Percentiles rank a stretch among this genome's conserved stretches.
phyloP scores from a whole-genome alignment of 2,797 vertebrate species.

The Columba guinea region DNA sequence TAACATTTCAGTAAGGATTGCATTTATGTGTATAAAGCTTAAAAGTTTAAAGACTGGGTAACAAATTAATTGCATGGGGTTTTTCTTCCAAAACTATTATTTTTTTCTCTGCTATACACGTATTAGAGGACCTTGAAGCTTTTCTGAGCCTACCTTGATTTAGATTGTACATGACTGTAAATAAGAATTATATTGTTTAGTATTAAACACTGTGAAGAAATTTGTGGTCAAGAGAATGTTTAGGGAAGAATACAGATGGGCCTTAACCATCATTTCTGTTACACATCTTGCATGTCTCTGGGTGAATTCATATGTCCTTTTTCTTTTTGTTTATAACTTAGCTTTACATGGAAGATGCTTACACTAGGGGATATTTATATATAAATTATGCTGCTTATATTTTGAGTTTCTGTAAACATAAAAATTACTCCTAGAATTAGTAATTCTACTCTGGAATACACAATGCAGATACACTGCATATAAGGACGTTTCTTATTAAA shows the following conservation, averaged over 20 bases:
- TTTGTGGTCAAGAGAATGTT: not conserved
- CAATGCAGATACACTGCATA: not conserved
- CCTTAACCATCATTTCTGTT: not conserved
- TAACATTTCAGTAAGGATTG: not conserved
- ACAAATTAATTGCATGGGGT: not conserved
- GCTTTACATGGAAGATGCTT: not conserved
- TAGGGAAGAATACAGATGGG: not conserved
- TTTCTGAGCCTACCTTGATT: not conserved
- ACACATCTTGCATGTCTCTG: not conserved
- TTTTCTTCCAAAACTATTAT: not conserved
- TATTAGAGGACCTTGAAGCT: not conserved
- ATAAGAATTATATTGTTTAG: not conserved
- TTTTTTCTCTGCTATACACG: not conserved
- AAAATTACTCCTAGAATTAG: not conserved
- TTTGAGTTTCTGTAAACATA: constrained; percentile 15
- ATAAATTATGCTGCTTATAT: not conserved
- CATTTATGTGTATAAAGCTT: not conserved
- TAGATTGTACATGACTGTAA: not conserved
- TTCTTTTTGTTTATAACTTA: not conserved
- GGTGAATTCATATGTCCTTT: not conserved
- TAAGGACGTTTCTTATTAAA: constrained; percentile 27
- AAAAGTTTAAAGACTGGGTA: not conserved
- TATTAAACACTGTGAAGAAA: not conserved
- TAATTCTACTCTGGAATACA: not conserved
- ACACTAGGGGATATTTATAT: not conserved